Evolutionary conservation across 2,888 invertebrate genomes (phyloP), one percentile per base, ranked within the genome.

Genomic region (Campoletis raptor): DNA sequence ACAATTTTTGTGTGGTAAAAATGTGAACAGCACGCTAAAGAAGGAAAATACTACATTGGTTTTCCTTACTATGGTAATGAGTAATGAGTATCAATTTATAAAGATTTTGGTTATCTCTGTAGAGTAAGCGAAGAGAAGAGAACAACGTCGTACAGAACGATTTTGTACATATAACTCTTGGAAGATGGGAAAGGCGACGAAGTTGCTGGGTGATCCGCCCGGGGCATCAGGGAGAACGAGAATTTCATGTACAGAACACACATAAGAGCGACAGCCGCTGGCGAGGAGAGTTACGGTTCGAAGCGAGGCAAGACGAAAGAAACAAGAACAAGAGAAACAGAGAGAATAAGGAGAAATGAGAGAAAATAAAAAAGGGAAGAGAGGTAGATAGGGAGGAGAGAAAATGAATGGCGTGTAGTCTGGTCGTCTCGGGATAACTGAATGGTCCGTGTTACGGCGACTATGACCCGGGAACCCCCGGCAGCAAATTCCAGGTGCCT

Each of bases 401-500:
- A 86, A 77, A 82, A 86, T 86, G 86, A 86, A 86, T 86, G 86
- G 86, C 86, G 78, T 81, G 86, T 81, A 84, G 84, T 86, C 84
- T 78, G 70, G 85, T 73, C 82, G 85, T 85, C 85, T 82, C 82
- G 81, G 86, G 81, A 74, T 85, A 86, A 81, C 86, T 84, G 86
- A 86, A 86, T 86, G 86, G 86, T 77, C 81, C 86, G 84, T 79
- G 86, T 81, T 81, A 86, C 86, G 81, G 78, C 70, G 81, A 82
- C 81, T 78, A 73, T 86, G 86, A 86, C 86, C 86, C 86, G 86
- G 64, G 85, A 82, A 86, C 78, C 79, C 80, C 70, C 84, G 84
- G 80, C 81, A 86, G 79, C 83, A 86, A 88, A 89, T 89, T 86
- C 87, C 86, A 84, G 85, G 87, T 88, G 87, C 85, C 87, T 89